Percentiles rank a stretch among this genome's conserved stretches.
Conservation (phyloP, 2,888 invertebrate genomes). For the Cecidostiba fungosa region DNA sequence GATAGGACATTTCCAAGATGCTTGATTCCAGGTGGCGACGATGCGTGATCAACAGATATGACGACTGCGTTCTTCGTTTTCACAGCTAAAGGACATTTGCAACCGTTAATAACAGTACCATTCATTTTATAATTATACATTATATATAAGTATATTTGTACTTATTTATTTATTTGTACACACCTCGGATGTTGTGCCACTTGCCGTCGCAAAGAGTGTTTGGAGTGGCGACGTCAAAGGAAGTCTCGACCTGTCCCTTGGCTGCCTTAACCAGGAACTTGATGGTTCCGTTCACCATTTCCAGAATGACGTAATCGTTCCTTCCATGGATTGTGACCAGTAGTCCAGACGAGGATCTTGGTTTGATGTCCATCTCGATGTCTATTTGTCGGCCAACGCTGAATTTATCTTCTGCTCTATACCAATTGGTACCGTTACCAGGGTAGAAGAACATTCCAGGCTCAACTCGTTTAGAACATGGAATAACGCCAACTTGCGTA, state of each 20-base stretch:
- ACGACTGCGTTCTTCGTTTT: slow-evolving; percentile 96
- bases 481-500: slow-evolving; percentile 84
- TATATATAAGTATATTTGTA: not conserved
- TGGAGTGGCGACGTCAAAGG: slow-evolving; percentile 85
- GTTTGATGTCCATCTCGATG: slow-evolving; percentile 92
- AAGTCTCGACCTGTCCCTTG: slow-evolving; percentile 89
- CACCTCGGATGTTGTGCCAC: slow-evolving; percentile 94
- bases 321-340: slow-evolving; percentile 92
- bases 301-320: slow-evolving; percentile 90
- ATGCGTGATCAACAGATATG: slow-evolving; percentile 91
- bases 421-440: slow-evolving; percentile 86
- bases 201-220: slow-evolving; percentile 94
- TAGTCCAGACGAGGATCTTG: slow-evolving; percentile 91
- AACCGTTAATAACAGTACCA: not conserved
- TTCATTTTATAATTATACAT: not conserved
- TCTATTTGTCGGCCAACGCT: slow-evolving; percentile 89
- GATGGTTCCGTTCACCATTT: slow-evolving; percentile 93
- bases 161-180: not conserved
- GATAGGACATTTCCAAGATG: slow-evolving; percentile 88
- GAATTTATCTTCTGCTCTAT: slow-evolving; percentile 88
- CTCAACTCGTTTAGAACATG: slow-evolving; percentile 91
- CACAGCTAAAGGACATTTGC: slow-evolving; percentile 83
- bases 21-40: slow-evolving; percentile 86
- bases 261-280: slow-evolving; percentile 92
- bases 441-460: slow-evolving; percentile 92